A percentile compares a stretch with the other conserved stretches of the same genome.
phyloP scores from a whole-genome alignment of 2,113 vertebrate species.

The Aphelocoma coerulescens region DNA sequence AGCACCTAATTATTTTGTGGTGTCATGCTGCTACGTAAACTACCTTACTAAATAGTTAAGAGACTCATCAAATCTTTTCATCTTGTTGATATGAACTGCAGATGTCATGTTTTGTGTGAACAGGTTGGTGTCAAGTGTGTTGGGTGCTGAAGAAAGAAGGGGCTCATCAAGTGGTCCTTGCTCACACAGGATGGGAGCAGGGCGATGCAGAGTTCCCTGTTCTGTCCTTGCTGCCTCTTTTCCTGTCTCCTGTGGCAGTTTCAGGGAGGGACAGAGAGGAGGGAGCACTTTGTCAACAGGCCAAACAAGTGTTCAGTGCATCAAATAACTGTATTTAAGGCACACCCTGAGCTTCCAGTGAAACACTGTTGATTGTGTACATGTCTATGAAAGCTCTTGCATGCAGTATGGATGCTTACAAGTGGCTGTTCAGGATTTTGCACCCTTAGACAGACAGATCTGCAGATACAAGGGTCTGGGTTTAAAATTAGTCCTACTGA shows the following conservation, averaged over 20 bases:
- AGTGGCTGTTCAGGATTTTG: neutral
- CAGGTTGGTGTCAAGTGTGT: neutral
- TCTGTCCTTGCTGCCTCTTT: neutral
- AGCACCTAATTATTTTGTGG: conserved; percentile 7
- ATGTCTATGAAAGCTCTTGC: neutral
- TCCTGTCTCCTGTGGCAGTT: neutral
- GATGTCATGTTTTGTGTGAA: neutral
- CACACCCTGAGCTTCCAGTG: neutral
- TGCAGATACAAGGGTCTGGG: neutral
- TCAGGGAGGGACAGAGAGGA: neutral
- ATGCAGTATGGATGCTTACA: neutral
- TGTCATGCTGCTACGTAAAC: neutral
- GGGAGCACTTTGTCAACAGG: neutral
- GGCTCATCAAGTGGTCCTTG: neutral
- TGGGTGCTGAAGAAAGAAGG: neutral
- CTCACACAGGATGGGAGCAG: neutral
- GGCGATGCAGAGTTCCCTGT: accelerated
- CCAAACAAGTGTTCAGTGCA: neutral
- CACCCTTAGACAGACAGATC: neutral
- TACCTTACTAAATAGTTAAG: neutral
- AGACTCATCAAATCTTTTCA: neutral
- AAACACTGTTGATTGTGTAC: neutral
- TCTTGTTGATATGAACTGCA: neutral
- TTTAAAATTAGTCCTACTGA: neutral
- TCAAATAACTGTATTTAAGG: neutral